Conservation (phyloP, 1,140 invertebrate species). For the Drosophila kikkawai region DNA sequence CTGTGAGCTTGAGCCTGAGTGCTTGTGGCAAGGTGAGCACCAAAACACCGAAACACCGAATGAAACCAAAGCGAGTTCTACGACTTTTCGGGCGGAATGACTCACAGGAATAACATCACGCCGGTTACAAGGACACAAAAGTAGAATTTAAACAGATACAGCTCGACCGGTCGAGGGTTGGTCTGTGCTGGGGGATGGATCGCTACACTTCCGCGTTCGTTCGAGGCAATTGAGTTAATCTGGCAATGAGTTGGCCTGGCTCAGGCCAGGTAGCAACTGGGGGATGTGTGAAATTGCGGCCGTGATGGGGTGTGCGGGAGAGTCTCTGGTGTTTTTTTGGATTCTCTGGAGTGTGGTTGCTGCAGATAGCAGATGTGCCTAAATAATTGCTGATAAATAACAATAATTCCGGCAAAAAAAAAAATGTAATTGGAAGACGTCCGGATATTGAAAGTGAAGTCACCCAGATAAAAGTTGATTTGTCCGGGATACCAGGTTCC, state of each 20-base stretch:
- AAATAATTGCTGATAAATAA: constrained; percentile 67
- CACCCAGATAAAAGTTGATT: constrained; percentile 34
- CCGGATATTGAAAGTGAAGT: constrained; percentile 48
- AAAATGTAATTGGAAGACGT: constrained; percentile 35
- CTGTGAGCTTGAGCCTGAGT: constrained; percentile 21
- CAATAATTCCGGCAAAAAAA: constrained; percentile 38
- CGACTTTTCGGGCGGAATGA: constrained; percentile 38
- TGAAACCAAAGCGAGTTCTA: constrained; percentile 21
- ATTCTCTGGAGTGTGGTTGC: constrained; percentile 52
- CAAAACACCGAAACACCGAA: constrained; percentile 30
- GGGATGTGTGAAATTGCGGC: constrained; percentile 63
- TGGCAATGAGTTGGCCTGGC: constrained; percentile 67
- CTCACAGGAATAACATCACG: constrained; percentile 27
- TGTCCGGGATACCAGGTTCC: constrained; percentile 13
- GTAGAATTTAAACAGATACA: constrained; percentile 81
- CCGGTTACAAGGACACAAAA: constrained; percentile 54
- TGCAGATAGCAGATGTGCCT: constrained; percentile 59
- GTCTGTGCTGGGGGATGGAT: constrained; percentile 46
- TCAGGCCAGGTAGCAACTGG: constrained; percentile 69
- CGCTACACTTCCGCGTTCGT: constrained; percentile 65
- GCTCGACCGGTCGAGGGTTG: constrained; percentile 11
- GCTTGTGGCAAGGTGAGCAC: constrained; percentile 51
- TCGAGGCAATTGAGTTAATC: constrained; percentile 77
- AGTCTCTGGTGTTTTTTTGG: constrained; percentile 5
- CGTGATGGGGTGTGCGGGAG: background rate